Percentiles rank a stretch among this genome's conserved stretches.
These are phyloP conservation scores for Ptiloglossa arizonensis DNA, from an alignment of 1,140 invertebrate genomes.

Conservation along the genomic window DNA sequence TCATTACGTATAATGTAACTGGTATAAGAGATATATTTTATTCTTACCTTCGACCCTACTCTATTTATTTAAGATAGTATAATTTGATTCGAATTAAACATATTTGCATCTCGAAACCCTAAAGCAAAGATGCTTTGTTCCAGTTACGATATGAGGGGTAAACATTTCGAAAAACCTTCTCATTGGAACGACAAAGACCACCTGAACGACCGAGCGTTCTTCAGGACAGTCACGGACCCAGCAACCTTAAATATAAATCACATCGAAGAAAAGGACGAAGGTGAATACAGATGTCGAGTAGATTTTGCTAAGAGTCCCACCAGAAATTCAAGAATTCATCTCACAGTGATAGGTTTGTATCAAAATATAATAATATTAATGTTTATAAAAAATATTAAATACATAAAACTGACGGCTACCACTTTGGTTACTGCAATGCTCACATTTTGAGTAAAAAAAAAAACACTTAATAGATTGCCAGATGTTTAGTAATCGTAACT, in stretches of 20 bases:
- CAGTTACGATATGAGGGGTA: slow-evolving; percentile 85
- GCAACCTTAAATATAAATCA: slow-evolving; percentile 85
- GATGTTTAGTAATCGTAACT: no score
- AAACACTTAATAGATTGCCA: no score
- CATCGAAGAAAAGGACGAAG: slow-evolving; percentile 86
- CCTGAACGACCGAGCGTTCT: slow-evolving; percentile 83
- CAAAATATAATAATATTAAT: background rate
- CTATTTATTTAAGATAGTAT: no score
- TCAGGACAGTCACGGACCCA: slow-evolving; percentile 82
- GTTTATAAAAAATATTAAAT: no score
- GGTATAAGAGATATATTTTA: no score
- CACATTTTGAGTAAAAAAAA: no score
- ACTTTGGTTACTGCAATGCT: no score
- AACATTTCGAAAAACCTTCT: slow-evolving; percentile 81
- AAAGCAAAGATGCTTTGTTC: slow-evolving; percentile 63
- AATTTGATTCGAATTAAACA: no score
- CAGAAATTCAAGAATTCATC: slow-evolving; percentile 89
- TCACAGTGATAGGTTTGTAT: slow-evolving; percentile 91
- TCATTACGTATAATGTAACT: no score
- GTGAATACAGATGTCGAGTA: slow-evolving; percentile 89
- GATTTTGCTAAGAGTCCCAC: slow-evolving; percentile 92
- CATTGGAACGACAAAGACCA: slow-evolving; percentile 84
- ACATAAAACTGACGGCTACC: no score
- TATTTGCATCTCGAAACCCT: no score
- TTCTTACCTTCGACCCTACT: no score